Evolutionary conservation across 2,113 vertebrate genomes (phyloP), one percentile per base, ranked within the genome.

Genomic region (Danionella cerebrum): DNA sequence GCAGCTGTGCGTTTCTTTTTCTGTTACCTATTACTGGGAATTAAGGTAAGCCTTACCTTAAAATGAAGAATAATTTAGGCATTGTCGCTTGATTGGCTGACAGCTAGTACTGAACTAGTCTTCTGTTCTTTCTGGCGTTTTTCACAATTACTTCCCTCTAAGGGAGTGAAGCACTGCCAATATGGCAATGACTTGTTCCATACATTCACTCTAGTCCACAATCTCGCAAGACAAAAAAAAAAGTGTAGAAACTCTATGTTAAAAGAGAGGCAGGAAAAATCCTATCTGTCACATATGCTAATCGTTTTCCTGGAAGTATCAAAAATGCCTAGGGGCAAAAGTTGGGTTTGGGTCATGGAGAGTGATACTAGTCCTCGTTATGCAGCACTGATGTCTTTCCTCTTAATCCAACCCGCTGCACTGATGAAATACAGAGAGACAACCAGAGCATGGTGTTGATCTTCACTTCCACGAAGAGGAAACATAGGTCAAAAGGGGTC

Each of bases 301-400:
- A 53, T 24, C 29, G 44, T 45, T n/a, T 62, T 24, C 9, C 39
- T 21, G 16, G 25, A 38, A 14, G 27, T 63, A 36, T 44, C 13
- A 13, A 24, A 18, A 59, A 64, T 42, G 29, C 16, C n/a, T n/a
- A 24, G 8, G 24, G 47, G 6, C 19, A 52, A 19, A 54, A 50
- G 6, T 36, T 29, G 78, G 65, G 58, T 70, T 27, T 45, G 63
- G 69, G 74, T 76, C 27, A 53, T 57, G 75, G 54, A 65, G 74
- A 77, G 57, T 82, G 70, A 82, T 74, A 77, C 68, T 12, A 36
- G 50, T 66, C 67, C 69, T 84, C 74, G 72, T 84, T 84, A 83
- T 73, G 73, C 68, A 76, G 69, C 78, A 86, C 87, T 84, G 76
- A 76, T 86, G 78, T 86, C 82, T 84, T 75, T 79, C 68, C 54